These are phyloP conservation scores for Simalia tracyae DNA, from an alignment of 2,797 vertebrate species.

Conservation along the genomic window DNA sequence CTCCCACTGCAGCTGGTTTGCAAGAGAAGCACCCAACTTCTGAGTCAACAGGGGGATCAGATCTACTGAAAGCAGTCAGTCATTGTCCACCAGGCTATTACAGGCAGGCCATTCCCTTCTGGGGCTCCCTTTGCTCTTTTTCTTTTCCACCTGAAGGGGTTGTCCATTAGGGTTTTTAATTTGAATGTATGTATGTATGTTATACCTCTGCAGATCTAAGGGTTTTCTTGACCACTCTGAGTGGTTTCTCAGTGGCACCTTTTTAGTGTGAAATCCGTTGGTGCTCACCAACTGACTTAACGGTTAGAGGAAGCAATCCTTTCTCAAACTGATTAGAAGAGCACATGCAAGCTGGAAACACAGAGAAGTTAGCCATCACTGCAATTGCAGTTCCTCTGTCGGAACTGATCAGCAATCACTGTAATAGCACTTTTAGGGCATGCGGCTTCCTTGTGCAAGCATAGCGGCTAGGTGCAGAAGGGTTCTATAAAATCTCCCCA, in stretches of 20 bases:
- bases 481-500: neutral
- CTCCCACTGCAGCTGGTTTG: neutral
- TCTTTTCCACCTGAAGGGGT: neutral
- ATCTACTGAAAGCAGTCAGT: neutral
- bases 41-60: neutral
- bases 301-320: neutral
- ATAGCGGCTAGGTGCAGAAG: neutral
- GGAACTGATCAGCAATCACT: conserved; percentile 3
- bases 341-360: neutral
- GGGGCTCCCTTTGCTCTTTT: neutral
- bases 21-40: neutral
- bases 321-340: neutral
- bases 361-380: neutral
- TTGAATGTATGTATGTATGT: neutral
- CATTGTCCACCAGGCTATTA: neutral
- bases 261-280: neutral
- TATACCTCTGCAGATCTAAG: neutral
- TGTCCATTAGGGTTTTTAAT: neutral
- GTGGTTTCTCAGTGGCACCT: neutral
- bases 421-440: neutral
- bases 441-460: neutral
- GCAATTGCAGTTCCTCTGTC: neutral
- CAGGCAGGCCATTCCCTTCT: neutral
- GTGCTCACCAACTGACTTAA: neutral
- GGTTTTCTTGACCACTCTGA: neutral